phyloP scores from a whole-genome alignment of 1,140 invertebrate genomes.

The Helicoverpa zea region DNA sequence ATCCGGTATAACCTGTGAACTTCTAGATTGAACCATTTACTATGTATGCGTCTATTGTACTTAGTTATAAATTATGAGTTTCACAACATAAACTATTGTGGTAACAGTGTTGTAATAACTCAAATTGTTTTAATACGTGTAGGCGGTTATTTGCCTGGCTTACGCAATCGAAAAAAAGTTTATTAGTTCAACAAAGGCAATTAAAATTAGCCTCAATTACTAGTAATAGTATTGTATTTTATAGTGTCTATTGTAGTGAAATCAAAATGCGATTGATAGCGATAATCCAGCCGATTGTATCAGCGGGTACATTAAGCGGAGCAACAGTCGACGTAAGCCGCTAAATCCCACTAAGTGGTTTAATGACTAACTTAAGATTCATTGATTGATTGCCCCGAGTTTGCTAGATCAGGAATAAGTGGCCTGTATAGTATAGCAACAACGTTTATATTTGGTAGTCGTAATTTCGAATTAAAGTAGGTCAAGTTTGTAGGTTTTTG shows the following conservation, averaged over 20 bases:
- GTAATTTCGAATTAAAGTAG: too few species aligned
- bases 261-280: neutral
- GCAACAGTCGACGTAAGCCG: neutral
- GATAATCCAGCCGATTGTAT: neutral
- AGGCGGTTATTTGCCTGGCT: too few species aligned
- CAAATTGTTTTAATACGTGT: too few species aligned
- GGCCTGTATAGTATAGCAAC: neutral
- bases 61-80: neutral
- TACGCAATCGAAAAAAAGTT: too few species aligned
- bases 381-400: neutral
- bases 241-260: neutral
- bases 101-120: too few species aligned
- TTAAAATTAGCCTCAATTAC: neutral
- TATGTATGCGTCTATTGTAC: neutral
- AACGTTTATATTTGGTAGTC: too few species aligned
- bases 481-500: too few species aligned
- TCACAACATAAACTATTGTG: neutral
- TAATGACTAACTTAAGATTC: slow-evolving; percentile 2
- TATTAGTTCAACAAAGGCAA: neutral
- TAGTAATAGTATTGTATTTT: too few species aligned
- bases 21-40: slow-evolving; percentile 21
- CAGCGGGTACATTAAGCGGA: neutral
- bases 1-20: slow-evolving; percentile 8
- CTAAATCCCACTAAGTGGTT: slow-evolving; percentile 1
- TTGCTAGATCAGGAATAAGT: neutral